phyloP scores from a whole-genome alignment of 92 coral and sea anemone species.

The Umimayanthus chanpuru region DNA sequence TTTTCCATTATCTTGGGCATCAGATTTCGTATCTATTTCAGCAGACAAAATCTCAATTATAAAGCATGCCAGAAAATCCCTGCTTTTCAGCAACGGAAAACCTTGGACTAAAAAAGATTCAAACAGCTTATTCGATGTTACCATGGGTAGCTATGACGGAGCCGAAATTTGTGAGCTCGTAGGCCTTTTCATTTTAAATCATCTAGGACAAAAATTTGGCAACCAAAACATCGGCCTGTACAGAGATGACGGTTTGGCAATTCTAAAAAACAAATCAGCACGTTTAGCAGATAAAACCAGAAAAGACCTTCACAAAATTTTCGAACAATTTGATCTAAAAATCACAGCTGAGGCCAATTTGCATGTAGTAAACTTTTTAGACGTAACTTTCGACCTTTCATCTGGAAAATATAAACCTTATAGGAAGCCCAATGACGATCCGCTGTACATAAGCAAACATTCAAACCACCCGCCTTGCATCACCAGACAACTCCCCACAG shows the following conservation, averaged over 20 bases:
- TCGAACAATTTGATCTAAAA: conserved; percentile 12
- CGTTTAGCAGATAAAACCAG: conserved; percentile 14
- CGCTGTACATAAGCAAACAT: conserved; percentile 29
- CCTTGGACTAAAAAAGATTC: conserved; percentile 13
- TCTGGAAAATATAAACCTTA: conserved; percentile 12
- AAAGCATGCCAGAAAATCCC: conserved; percentile 4
- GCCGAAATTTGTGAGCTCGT: conserved; percentile 5
- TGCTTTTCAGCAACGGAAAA: conserved; percentile 7
- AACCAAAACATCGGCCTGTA: conserved; percentile 6
- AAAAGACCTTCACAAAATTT: conserved; percentile 12
- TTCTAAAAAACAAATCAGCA: conserved; percentile 12
- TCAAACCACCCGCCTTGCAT: conserved; percentile 34
- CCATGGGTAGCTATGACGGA: conserved; percentile 14
- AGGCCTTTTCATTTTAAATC: neutral
- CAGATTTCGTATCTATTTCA: conserved; percentile 10
- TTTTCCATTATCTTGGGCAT: conserved; percentile 11
- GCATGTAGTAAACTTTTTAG: neutral
- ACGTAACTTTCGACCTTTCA: conserved; percentile 12
- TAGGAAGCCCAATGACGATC: too few relatives aligned
- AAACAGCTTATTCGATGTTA: neutral
- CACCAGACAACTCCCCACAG: conserved; percentile 36
- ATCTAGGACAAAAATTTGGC: conserved; percentile 13
- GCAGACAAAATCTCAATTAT: conserved; percentile 4
- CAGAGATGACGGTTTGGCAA: neutral
- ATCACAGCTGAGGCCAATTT: neutral